Evolutionary conservation across 2,797 vertebrate genomes (phyloP), one percentile per base, ranked within the genome.

Genomic region (Schizopygopsis malacanthus): DNA sequence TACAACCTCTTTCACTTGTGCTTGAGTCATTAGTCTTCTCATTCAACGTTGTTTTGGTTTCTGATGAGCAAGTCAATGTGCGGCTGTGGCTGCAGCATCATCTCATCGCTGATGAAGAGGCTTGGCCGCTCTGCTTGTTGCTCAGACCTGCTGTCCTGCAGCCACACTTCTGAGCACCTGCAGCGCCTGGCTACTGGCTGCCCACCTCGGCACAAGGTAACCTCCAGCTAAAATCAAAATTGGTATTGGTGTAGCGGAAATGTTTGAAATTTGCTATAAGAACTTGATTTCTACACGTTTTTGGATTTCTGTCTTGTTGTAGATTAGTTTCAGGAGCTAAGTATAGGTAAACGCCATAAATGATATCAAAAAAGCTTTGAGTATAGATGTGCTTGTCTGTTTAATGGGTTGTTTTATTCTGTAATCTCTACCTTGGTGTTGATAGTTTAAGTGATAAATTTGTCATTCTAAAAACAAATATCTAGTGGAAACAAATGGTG

Each of bases 41-140:
- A 90, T 70, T 67, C 90, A 90, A 50, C 4, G 0, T 6, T 37
- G 43, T 69, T 59, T 90, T 41, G 91, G 91, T 93, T 94, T 93
- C 95, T 93, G 92, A 97, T 97, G 96, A 98, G 94, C 95, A 96
- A 95, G 95, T 97, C 96, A 94, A 99, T 99, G 98, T 99, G 98
- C 93, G 97, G 98, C 95, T 99, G 98, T 96, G 96, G 96, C 94
- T 98, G 98, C 96, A 97, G 97, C 96, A 91, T 99, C 95, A 96
- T 99, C 97, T 99, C 97, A 92, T 98, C 96, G 92, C 95, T 99
- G 96, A 99, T 99, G 98, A 99, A 99, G 97, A 98, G 97, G 95
- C 96, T 99, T 96, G 97, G 97, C 93, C 95, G 97, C 95, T 96
- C 96, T 83, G 96, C 96, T 90, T 99, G 98, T 97, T 99, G 98